Conservation (phyloP, 2,797 vertebrate genomes). For the Sebastes ruberrimus region DNA sequence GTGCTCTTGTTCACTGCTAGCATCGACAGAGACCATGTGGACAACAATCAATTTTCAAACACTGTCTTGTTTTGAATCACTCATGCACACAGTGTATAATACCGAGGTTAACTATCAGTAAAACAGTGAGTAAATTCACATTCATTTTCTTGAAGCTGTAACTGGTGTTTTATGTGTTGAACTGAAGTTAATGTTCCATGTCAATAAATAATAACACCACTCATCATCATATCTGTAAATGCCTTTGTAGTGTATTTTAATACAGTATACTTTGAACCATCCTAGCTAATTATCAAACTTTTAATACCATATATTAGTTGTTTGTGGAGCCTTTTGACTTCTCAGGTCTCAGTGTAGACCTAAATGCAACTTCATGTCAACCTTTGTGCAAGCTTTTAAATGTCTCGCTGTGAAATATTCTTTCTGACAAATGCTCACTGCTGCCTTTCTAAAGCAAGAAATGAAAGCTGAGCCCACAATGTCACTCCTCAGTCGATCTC, state of each 20-base stretch:
- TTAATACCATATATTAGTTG: background rate
- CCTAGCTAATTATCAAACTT: slow-evolving; percentile 10
- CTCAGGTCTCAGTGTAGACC: background rate
- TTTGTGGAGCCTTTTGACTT: slow-evolving; percentile 1
- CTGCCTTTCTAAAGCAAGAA: slow-evolving; percentile 2
- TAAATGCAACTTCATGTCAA: background rate
- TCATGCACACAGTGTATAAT: background rate
- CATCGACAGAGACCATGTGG: slow-evolving; percentile 1
- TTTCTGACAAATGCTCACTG: slow-evolving; percentile 1
- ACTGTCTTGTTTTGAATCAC: background rate
- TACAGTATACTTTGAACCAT: background rate
- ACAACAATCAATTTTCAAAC: slow-evolving; percentile 24
- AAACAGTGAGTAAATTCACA: background rate
- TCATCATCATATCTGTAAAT: background rate
- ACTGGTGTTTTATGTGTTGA: background rate
- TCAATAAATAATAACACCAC: slow-evolving; percentile 1
- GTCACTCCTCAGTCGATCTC: slow-evolving; percentile 15
- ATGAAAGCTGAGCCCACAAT: background rate
- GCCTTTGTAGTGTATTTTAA: background rate
- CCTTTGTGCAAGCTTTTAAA: slow-evolving; percentile 6
- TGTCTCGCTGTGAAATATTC: slow-evolving; percentile 14
- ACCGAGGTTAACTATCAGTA: background rate
- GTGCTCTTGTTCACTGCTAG: slow-evolving; percentile 8
- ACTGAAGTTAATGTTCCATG: slow-evolving; percentile 1
- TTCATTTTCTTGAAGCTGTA: background rate